A percentile compares a stretch with the other conserved stretches of the same genome.
These are phyloP conservation scores for Argyresthia goedartella DNA, from an alignment of 2,888 invertebrate species.

Conservation along the genomic window DNA sequence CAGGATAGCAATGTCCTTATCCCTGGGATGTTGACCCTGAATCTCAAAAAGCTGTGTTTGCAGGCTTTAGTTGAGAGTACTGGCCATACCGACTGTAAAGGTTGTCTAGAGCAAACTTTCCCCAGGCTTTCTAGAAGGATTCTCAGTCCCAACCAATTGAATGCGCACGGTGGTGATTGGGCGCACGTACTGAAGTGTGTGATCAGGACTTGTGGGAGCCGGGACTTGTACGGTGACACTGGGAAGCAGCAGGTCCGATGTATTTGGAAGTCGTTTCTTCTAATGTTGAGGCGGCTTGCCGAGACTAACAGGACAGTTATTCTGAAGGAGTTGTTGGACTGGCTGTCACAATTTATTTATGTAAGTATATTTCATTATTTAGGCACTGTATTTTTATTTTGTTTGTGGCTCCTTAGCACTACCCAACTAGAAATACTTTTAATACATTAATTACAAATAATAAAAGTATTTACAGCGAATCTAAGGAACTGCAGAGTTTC, in stretches of 20 bases:
- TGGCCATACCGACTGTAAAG: slow-evolving; percentile 42
- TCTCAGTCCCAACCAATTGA: slow-evolving; percentile 28
- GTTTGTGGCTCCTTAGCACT: too few relatives aligned
- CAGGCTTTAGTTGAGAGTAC: slow-evolving; percentile 42
- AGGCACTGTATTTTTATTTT: too few relatives aligned
- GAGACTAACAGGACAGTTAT: slow-evolving; percentile 36
- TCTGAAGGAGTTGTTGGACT: slow-evolving; percentile 29
- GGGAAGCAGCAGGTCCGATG: slow-evolving; percentile 30
- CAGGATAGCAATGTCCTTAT: slow-evolving; percentile 20
- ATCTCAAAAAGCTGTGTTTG: slow-evolving; percentile 27
- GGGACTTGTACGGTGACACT: slow-evolving; percentile 16
- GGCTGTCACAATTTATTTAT: slow-evolving; percentile 26
- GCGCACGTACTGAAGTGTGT: slow-evolving; percentile 28
- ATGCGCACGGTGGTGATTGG: slow-evolving; percentile 38
- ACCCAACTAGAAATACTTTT: too few relatives aligned
- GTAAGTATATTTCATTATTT: slow-evolving; percentile 20
- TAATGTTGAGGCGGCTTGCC: slow-evolving; percentile 32
- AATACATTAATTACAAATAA: too few relatives aligned
- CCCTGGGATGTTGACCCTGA: slow-evolving; percentile 29
- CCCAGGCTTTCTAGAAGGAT: slow-evolving; percentile 28
- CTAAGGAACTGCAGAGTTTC: too few relatives aligned
- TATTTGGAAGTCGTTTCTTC: slow-evolving; percentile 43
- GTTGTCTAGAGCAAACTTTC: slow-evolving; percentile 26
- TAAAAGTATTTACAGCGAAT: too few relatives aligned
- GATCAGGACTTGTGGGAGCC: slow-evolving; percentile 20